These are phyloP conservation scores for Myripristis murdjan DNA, from an alignment of 2,797 vertebrate species.

Conservation along the genomic window DNA sequence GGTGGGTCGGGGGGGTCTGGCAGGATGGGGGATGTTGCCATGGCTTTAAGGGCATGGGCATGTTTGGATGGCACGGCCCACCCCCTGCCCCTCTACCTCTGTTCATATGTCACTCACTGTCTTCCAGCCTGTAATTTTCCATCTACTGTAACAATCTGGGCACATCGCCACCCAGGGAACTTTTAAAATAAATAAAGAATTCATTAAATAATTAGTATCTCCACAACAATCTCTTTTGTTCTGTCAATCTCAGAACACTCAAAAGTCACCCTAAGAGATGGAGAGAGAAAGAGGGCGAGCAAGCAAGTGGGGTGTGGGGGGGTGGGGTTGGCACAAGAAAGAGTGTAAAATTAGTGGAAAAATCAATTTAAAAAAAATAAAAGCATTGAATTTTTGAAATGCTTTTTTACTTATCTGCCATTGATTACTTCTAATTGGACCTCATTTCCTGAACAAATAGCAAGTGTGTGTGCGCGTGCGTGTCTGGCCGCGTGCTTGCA, in stretches of 20 bases:
- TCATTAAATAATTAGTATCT: conserved; percentile 87
- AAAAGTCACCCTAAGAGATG: conserved; percentile 77
- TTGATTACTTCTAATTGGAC: conserved; percentile 87
- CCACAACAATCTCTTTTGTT: conserved; percentile 86
- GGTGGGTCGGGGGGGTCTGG: conserved; percentile 17
- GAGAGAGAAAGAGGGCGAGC: conserved; percentile 41
- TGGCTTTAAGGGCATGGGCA: conserved; percentile 80
- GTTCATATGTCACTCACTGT: conserved; percentile 84
- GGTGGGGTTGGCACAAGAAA: too few species aligned
- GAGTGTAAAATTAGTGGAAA: conserved; percentile 70
- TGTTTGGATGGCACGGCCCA: conserved; percentile 79
- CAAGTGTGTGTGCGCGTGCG: conserved; percentile 21
- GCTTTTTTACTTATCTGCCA: conserved; percentile 86
- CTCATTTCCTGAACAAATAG: conserved; percentile 81
- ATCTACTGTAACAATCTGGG: conserved; percentile 82
- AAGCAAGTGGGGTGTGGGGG: neutral
- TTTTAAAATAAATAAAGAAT: conserved; percentile 89
- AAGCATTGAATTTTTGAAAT: conserved; percentile 78
- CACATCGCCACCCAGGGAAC: conserved; percentile 80
- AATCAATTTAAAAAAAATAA: conserved; percentile 79
- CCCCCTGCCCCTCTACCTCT: conserved; percentile 73
- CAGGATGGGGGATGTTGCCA: conserved; percentile 64
- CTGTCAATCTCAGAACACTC: conserved; percentile 81
- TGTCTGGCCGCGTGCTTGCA: too few species aligned
- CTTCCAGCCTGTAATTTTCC: conserved; percentile 84